Conservation (phyloP, 2,888 invertebrate genomes). For the Calameuta idolon region DNA sequence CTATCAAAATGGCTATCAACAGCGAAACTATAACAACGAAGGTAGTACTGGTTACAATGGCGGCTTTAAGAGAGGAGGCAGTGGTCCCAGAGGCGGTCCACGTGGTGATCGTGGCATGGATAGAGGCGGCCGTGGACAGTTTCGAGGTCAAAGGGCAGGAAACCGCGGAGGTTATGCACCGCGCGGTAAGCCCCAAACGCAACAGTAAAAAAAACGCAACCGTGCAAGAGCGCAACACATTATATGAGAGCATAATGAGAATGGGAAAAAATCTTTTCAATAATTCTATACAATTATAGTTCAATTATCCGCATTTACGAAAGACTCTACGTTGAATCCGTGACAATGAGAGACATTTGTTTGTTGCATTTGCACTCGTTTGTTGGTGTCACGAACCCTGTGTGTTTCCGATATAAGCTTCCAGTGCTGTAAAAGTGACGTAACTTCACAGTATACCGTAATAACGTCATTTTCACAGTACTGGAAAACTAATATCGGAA, state of each 20-base stretch:
- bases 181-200: constrained; percentile 58
- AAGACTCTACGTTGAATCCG: constrained; percentile 40
- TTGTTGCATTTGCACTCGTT: not conserved
- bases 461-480: too few species aligned
- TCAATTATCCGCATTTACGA: constrained; percentile 46
- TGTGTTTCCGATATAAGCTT: too few species aligned
- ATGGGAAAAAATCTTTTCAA: constrained; percentile 32
- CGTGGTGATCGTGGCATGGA: constrained; percentile 53
- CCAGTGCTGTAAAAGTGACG: too few species aligned
- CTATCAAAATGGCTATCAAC: constrained; percentile 67
- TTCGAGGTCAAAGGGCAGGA: constrained; percentile 62
- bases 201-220: constrained; percentile 47
- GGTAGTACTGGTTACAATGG: constrained; percentile 51
- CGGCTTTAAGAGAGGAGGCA: constrained; percentile 57
- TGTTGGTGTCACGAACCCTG: not conserved
- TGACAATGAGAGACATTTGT: not conserved
- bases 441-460: too few species aligned
- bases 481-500: too few species aligned
- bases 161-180: constrained; percentile 62
- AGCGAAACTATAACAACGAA: constrained; percentile 57
- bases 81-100: constrained; percentile 45
- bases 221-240: constrained; percentile 21
- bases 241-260: constrained; percentile 28
- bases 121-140: constrained; percentile 56
- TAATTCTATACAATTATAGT: constrained; percentile 39